Base-by-base conservation (phyloP, 2,113 vertebrate species). In the Mystacornis crossleyi region DNA sequence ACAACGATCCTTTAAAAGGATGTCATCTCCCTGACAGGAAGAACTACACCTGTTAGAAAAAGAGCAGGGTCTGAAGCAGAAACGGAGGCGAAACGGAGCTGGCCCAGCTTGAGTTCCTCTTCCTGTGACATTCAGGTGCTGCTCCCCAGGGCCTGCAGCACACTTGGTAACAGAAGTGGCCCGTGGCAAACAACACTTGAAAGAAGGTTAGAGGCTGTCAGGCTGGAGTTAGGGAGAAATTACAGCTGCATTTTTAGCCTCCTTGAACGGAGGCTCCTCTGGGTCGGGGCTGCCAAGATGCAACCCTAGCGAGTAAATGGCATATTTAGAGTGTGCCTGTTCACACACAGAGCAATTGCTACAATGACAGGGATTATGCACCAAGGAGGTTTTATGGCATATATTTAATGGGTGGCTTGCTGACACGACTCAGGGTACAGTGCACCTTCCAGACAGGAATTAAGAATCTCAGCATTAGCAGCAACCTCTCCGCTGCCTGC, bases 241-340 rank as follows among this genome's bases (percentile, higher is more conserved):
- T 81, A 74, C 82, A 86, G 80, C 60, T 31, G 50, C 72, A 19
- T 70, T 94, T 94, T 90, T 66, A 93, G 87, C 87, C 86, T 81
- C 29, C 60, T 57, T 77, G 62, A 92, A 86, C 51, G 62, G 84
- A 95, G 89, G 66, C 29, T 90, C 54, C 85, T 85, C 90, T 57
- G 66, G 80, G 3, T 65, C 87, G 75, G 58, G 5, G 50, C 57
- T 93, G 91, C 73, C 84, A 69, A 85, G 81, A 77, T 62, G 67
- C 93, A 91, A 91, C 65, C 74, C 74, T 61, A 77, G 81, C 70
- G 75, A 79, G 53, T 33, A 65, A 94, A 89, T 69, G 55, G 71
- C 86, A 57, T 33, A 79, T 42, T 89, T 81, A 81, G 73, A 86
- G 51, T 8, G 28, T 72, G 61, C 66, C 81, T 70, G 15, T 28